These are phyloP conservation scores for Sisor rabdophorus DNA, from an alignment of 2,113 vertebrate species.

Conservation along the genomic window DNA sequence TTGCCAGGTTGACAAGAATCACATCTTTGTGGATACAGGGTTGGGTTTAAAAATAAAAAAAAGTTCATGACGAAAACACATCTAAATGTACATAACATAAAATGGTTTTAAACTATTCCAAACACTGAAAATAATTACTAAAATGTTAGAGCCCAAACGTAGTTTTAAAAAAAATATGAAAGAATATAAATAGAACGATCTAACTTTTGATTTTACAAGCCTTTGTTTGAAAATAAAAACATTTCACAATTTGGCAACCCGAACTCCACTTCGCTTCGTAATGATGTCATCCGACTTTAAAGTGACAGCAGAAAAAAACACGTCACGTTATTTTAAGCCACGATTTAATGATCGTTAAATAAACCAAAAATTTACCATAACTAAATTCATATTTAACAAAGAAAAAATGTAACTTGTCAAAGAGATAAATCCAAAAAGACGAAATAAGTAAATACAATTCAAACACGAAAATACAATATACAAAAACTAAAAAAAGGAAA, in stretches of 20 bases:
- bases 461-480: not conserved
- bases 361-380: not conserved
- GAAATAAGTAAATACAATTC: not conserved
- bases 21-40: too few species aligned
- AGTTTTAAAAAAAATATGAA: too few species aligned
- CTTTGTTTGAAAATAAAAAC: not conserved
- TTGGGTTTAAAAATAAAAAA: too few species aligned
- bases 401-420: not conserved
- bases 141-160: too few species aligned
- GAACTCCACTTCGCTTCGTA: not conserved
- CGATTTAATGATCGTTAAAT: not conserved
- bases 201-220: not conserved
- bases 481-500: not conserved
- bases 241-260: not conserved
- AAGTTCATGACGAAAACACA: too few species aligned
- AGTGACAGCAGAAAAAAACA: not conserved
- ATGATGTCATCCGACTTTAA: not conserved
- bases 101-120: too few species aligned
- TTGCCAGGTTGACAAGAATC: constrained; percentile 3
- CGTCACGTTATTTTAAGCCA: not conserved
- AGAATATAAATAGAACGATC: not conserved
- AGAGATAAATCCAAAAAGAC: not conserved
- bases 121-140: too few species aligned
- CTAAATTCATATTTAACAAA: not conserved
- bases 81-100: too few species aligned